Evolutionary conservation across 2,113 vertebrate genomes (phyloP).

Genomic region (Isichthys henryi): DNA sequence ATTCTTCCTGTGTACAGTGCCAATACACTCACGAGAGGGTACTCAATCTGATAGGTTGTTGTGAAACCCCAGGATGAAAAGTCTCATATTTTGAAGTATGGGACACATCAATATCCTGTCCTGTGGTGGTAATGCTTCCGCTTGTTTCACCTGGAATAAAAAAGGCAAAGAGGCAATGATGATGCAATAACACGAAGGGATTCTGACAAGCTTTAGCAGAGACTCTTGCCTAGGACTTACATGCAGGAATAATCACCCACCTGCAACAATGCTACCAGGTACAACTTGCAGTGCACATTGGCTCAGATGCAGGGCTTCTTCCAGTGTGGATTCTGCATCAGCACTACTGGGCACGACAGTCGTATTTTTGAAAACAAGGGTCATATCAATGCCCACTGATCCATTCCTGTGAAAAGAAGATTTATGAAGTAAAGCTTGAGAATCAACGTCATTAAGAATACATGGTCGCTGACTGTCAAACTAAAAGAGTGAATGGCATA

Average conservation of each 20-base stretch:
- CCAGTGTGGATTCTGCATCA: background rate
- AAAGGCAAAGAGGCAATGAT: background rate
- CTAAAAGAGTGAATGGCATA: background rate
- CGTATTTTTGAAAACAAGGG: conserved; percentile 7
- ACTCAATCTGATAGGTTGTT: background rate
- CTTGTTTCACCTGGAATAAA: background rate
- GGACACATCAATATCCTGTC: background rate
- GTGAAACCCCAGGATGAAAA: background rate
- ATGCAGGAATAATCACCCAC: background rate
- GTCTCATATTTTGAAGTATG: background rate
- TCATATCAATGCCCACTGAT: conserved; percentile 12
- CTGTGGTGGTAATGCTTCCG: background rate
- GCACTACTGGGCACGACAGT: background rate
- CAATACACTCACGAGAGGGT: background rate
- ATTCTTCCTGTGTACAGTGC: background rate
- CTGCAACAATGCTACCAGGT: conserved; percentile 7
- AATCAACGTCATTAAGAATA: background rate
- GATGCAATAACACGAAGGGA: background rate
- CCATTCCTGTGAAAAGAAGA: conserved; percentile 16
- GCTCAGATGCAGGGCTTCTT: background rate
- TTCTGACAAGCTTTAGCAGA: background rate
- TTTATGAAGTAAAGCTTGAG: background rate
- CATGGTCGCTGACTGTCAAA: background rate
- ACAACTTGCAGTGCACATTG: background rate
- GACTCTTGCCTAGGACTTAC: background rate